Base-by-base conservation (phyloP, 2,888 invertebrate genomes). In the Ypsolopha scabrella region DNA sequence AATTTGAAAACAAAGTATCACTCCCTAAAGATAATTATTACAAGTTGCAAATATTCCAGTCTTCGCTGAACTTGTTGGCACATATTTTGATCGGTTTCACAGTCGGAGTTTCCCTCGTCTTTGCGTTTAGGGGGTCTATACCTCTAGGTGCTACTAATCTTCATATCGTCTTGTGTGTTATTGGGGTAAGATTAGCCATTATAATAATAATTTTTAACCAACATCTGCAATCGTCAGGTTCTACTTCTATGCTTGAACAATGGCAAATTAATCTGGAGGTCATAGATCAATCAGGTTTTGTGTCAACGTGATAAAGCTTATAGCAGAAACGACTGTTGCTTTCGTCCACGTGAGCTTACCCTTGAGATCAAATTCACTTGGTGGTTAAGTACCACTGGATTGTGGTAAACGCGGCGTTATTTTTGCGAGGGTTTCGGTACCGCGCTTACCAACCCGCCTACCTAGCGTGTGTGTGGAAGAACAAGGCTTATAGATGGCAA, bases 121-220 rank as follows among this genome's bases (percentile, higher is more conserved):
- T 62, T 51, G 60, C 73, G 1, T 67, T 78, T 7, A 64, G 68
- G 52, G 54, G 53, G 56, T 73, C 72, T 33, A 9, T 65, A 7
- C 75, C 77, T 0, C 14, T 75, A 6, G 60, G 61, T 49, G 55
- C 68, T 0, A 77, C 73, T 7, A 55, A 60, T 24, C 52, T 67
- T 43, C 82, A 83, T 54, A 67, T 81, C 33, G 54, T 75, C 6
- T 57, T 82, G 47, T 82, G 82, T 60, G 78, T 80, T 10, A 53
- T 76, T 50, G 83, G 85, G 64, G 85, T 85, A 58, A 79, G 83
- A 41, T 48, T 46, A 53, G 13, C 35, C 9, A 11, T 39, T 14
- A 7, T 11, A 36, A 39, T 11, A 36, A 39, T 47, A 36, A 38
- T 41, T 33, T 37, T 38, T 3, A 39, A 49, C 36, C 24, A 24